phyloP scores from a whole-genome alignment of 2,113 vertebrate species.

The Podiceps cristatus region DNA sequence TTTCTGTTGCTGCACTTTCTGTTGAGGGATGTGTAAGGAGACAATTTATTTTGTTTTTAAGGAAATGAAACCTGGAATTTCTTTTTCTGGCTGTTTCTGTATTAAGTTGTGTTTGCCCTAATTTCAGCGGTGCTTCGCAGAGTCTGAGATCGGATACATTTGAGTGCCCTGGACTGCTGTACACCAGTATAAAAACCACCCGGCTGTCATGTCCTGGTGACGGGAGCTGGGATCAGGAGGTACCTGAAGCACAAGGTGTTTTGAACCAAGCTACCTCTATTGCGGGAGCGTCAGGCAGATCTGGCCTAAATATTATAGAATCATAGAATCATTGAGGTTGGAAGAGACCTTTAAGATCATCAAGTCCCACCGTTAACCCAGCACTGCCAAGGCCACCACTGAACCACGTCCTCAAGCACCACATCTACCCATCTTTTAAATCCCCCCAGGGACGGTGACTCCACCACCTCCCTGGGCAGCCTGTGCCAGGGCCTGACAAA shows the following conservation, averaged over 20 bases:
- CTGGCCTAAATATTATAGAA: not conserved
- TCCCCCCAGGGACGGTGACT: too few species aligned
- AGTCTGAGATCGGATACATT: too few species aligned
- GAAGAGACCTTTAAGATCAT: too few species aligned
- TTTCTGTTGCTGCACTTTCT: not conserved
- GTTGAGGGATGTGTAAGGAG: not conserved
- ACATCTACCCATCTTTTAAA: too few species aligned
- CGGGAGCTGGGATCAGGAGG: not conserved
- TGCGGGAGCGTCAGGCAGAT: not conserved
- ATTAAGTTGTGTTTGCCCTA: not conserved
- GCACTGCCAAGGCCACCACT: too few species aligned
- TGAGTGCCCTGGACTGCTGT: fast-evolving
- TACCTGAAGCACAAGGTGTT: not conserved
- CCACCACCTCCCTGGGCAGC: too few species aligned
- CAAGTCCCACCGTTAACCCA: too few species aligned
- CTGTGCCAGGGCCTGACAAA: too few species aligned
- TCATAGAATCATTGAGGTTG: too few species aligned
- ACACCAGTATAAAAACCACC: not conserved
- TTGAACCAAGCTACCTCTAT: too few species aligned
- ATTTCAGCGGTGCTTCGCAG: not conserved
- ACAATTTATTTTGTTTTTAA: not conserved
- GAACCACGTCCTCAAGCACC: too few species aligned
- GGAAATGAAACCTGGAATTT: not conserved
- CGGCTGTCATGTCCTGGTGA: fast-evolving
- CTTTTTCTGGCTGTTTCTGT: not conserved